These are phyloP conservation scores for Melanotaenia boesemani DNA, from an alignment of 2,797 vertebrate species.

Conservation along the genomic window DNA sequence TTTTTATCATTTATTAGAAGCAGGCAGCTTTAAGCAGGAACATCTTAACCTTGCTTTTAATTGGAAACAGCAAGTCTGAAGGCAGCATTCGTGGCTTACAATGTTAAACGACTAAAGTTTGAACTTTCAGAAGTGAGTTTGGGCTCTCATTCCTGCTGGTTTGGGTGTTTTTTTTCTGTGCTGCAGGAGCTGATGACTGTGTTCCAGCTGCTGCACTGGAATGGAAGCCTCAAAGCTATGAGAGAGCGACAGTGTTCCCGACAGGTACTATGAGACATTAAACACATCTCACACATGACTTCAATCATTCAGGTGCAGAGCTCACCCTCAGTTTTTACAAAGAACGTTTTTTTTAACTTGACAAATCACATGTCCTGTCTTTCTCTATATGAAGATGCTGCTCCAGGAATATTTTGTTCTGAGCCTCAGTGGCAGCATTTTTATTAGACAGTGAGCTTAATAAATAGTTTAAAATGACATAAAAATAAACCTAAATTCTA, in stretches of 20 bases:
- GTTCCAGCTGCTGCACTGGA: constrained; percentile 98
- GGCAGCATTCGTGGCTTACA: background rate
- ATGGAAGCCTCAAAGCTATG: constrained; percentile 98
- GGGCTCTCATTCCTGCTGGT: background rate
- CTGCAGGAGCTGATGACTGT: constrained; percentile 97
- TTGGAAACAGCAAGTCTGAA: constrained; percentile 3
- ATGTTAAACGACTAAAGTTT: background rate
- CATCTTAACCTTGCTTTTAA: background rate
- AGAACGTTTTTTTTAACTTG: background rate
- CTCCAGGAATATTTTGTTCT: constrained; percentile 5
- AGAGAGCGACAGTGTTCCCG: constrained; percentile 96
- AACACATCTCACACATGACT: constrained; percentile 14
- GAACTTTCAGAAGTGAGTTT: background rate
- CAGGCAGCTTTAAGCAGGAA: background rate
- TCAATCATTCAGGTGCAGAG: constrained; percentile 12
- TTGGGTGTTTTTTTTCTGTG: constrained; percentile 24
- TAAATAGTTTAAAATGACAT: background rate
- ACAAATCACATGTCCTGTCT: background rate
- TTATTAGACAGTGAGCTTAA: background rate
- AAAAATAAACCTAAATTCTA: background rate
- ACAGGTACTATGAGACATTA: constrained; percentile 83
- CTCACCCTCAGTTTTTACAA: constrained; percentile 16
- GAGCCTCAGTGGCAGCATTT: background rate
- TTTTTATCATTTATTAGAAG: constrained; percentile 14
- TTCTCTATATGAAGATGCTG: background rate